Evolutionary conservation across 2,888 invertebrate genomes (phyloP).

Genomic region (Omphaloscelis lunosa): DNA sequence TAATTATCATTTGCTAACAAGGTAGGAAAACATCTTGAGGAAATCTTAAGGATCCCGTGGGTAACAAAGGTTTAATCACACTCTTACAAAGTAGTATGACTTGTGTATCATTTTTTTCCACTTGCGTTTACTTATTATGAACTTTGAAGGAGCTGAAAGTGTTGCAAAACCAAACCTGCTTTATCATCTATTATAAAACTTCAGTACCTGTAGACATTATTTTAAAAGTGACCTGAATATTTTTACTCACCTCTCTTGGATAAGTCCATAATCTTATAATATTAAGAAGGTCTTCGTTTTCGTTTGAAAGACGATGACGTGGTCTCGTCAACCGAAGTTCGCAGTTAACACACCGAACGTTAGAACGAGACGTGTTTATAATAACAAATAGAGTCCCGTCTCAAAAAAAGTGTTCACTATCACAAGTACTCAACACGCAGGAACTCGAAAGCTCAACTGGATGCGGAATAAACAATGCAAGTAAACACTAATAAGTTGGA

Average conservation of each 20-base stretch:
- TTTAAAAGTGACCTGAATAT: conserved; percentile 3
- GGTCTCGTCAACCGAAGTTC: conserved; percentile 23
- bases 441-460: conserved; percentile 31
- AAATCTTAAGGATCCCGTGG: no score
- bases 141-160: background rate
- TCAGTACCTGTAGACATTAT: background rate
- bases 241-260: conserved; percentile 29
- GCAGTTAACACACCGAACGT: conserved; percentile 25
- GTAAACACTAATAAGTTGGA: conserved; percentile 22
- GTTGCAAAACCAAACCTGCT: background rate
- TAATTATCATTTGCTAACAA: no score
- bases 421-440: conserved; percentile 28
- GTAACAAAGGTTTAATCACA: no score
- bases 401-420: conserved; percentile 27
- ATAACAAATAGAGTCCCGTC: conserved; percentile 23
- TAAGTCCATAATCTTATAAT: no score
- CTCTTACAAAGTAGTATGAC: no score
- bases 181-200: background rate
- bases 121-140: conserved; percentile 4
- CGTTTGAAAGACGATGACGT: no score
- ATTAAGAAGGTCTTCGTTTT: no score
- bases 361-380: conserved; percentile 19
- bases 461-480: conserved; percentile 32
- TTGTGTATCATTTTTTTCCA: no score
- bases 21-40: no score